phyloP scores from a whole-genome alignment of 2,888 invertebrate species.

The Leptopilina syphax region DNA sequence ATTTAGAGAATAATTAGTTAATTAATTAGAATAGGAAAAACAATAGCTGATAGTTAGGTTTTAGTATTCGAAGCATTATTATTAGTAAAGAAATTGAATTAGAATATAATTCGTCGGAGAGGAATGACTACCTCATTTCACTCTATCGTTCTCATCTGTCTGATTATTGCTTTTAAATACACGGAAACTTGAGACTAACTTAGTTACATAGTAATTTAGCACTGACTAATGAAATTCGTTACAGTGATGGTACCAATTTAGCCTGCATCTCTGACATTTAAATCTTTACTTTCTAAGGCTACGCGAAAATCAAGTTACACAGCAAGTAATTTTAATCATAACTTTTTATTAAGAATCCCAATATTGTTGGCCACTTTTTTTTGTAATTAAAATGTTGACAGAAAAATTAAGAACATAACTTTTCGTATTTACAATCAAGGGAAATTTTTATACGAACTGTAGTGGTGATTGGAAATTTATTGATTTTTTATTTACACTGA shows the following conservation, averaged over 20 bases:
- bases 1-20: too few relatives aligned
- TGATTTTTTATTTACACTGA: too few relatives aligned
- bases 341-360: not conserved
- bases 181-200: slow-evolving; percentile 49
- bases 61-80: too few relatives aligned
- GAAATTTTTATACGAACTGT: too few relatives aligned
- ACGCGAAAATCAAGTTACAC: not conserved
- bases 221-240: slow-evolving; percentile 56
- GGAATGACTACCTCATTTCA: slow-evolving; percentile 1
- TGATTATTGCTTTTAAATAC: slow-evolving; percentile 53
- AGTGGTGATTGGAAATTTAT: too few relatives aligned
- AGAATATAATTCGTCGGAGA: too few relatives aligned
- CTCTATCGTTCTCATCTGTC: slow-evolving; percentile 30
- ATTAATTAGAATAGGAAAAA: too few relatives aligned
- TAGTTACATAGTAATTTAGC: slow-evolving; percentile 56
- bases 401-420: too few relatives aligned
- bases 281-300: not conserved
- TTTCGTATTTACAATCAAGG: too few relatives aligned
- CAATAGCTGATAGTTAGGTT: too few relatives aligned
- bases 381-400: too few relatives aligned
- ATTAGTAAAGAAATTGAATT: too few relatives aligned
- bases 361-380: not conserved
- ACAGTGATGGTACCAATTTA: slow-evolving; percentile 26
- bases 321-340: not conserved
- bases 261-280: slow-evolving; percentile 16